These are phyloP conservation scores for rat (Rattus norvegicus) DNA, from an alignment of 2,113 vertebrate genomes.

Conservation along the genomic window GRCr8 NC_086025.1:45391001-45391500, in stretches of 20 bases:
- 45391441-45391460: constrained; percentile 85
- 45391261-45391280: constrained; percentile 78
- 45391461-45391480: constrained; percentile 70
- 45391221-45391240: not conserved
- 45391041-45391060: constrained; percentile 23
- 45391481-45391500: constrained; percentile 87
- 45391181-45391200: not conserved
- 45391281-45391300: constrained; percentile 91
- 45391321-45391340: constrained; percentile 88
- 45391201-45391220: not conserved
- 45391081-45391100: not conserved
- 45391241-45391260: constrained; percentile 49
- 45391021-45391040: constrained; percentile 28
- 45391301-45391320: constrained; percentile 98
- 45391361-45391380: constrained; percentile 83
- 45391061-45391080: constrained; percentile 26
- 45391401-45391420: constrained; percentile 81
- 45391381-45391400: constrained; percentile 85
- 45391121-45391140: constrained; percentile 24
- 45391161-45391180: not conserved
- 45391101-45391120: constrained; percentile 9
- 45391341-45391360: constrained; percentile 88
- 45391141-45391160: not conserved
- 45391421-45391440: constrained; percentile 84
- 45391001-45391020: not conserved